These are phyloP conservation scores for Xyrichtys novacula DNA, from an alignment of 2,797 vertebrate genomes.

Conservation along the genomic window DNA sequence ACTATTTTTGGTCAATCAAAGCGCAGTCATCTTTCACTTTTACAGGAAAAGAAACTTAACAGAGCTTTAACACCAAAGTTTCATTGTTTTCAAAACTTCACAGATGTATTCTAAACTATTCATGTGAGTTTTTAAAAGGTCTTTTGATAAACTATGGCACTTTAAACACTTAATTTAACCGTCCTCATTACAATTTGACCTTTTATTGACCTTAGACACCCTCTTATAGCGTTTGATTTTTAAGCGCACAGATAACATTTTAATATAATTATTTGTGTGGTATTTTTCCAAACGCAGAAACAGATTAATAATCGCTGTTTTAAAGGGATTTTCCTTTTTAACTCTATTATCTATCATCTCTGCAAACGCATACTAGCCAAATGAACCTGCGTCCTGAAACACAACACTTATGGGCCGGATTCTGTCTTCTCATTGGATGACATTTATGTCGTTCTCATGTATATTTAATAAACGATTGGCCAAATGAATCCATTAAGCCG, in stretches of 20 bases:
- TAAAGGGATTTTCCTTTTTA: slow-evolving; percentile 7
- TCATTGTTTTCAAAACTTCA: slow-evolving; percentile 1
- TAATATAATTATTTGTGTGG: background rate
- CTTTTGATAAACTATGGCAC: background rate
- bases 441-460: background rate
- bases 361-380: slow-evolving; percentile 36
- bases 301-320: background rate
- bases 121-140: background rate
- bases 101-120: background rate
- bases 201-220: slow-evolving; percentile 51
- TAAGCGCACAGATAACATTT: background rate
- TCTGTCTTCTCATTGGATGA: slow-evolving; percentile 46
- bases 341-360: slow-evolving; percentile 16
- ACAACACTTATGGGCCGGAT: slow-evolving; percentile 7
- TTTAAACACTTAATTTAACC: background rate
- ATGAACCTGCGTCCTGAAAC: slow-evolving; percentile 48
- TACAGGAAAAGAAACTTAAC: background rate
- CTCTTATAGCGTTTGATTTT: slow-evolving; percentile 1
- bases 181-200: slow-evolving; percentile 37
- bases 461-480: slow-evolving; percentile 50
- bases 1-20: background rate
- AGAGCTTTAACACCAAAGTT: background rate
- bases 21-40: background rate
- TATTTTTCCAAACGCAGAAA: background rate
- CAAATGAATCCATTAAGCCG: background rate